phyloP scores from a whole-genome alignment of 2,113 vertebrate species.

The Maccullochella peelii region DNA sequence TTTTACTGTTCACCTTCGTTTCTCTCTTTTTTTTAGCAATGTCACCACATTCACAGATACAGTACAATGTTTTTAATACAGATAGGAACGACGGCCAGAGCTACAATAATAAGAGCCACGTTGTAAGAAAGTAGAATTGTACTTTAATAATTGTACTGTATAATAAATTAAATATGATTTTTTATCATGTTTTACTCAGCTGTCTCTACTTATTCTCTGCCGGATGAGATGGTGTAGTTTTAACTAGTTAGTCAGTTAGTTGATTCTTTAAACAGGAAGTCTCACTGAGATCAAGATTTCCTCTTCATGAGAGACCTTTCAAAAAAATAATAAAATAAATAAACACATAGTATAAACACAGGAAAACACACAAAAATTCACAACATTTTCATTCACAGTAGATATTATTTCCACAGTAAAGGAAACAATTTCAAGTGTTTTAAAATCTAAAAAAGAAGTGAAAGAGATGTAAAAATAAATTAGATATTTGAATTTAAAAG shows the following conservation, averaged over 20 bases:
- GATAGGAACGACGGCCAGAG: background rate
- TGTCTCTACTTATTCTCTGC: background rate
- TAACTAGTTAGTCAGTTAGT: too few species aligned
- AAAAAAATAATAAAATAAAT: background rate
- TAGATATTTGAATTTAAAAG: background rate
- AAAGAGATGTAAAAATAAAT: background rate
- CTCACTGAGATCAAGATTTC: background rate
- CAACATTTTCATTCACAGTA: background rate
- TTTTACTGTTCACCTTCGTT: background rate
- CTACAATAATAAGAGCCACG: background rate
- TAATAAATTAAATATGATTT: background rate
- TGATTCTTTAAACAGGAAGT: constrained; percentile 10
- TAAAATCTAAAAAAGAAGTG: background rate
- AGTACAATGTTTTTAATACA: background rate
- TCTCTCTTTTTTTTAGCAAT: background rate
- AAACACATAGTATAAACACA: background rate
- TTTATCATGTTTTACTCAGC: background rate
- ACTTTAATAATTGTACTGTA: background rate
- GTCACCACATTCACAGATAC: background rate
- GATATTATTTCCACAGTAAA: background rate
- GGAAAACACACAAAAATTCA: background rate
- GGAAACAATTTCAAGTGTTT: background rate
- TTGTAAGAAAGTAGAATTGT: background rate
- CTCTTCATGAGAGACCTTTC: too few species aligned
- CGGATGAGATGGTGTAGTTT: background rate